Conservation (phyloP, 2,888 invertebrate species). For the Macrosiphum euphorbiae region DNA sequence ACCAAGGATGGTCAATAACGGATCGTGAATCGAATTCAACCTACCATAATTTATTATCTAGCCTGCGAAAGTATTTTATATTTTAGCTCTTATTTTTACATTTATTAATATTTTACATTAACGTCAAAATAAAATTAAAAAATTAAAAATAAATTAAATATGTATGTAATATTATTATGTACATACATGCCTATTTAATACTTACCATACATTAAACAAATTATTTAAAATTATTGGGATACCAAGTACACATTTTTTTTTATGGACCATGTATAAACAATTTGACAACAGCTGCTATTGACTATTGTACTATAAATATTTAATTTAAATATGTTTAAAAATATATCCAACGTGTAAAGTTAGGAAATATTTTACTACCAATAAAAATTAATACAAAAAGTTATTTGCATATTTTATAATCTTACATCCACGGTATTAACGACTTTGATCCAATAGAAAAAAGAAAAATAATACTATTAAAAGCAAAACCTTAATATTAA, state of each 20-base stretch:
- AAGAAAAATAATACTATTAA: background rate
- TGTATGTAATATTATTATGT: background rate
- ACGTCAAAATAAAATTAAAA: background rate
- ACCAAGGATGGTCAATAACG: background rate
- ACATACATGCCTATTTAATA: no score
- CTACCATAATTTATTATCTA: background rate
- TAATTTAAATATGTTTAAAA: background rate
- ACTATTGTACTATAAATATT: background rate
- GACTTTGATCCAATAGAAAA: background rate
- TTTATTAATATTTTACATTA: background rate
- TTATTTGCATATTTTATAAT: background rate
- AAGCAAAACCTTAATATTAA: background rate
- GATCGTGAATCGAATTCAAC: background rate
- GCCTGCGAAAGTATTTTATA: background rate
- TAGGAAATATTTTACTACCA: background rate
- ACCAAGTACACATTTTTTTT: background rate
- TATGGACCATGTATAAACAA: background rate
- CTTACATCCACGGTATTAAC: background rate
- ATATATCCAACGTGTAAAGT: background rate
- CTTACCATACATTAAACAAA: no score
- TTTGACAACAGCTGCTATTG: background rate
- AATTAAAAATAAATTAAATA: background rate
- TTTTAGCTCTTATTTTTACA: background rate
- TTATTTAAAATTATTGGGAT: no score
- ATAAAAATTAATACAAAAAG: background rate